A percentile compares a stretch with the other conserved stretches of the same genome.
Conservation (phyloP, 2,888 invertebrate species). For the Macrosiphum euphorbiae region DNA sequence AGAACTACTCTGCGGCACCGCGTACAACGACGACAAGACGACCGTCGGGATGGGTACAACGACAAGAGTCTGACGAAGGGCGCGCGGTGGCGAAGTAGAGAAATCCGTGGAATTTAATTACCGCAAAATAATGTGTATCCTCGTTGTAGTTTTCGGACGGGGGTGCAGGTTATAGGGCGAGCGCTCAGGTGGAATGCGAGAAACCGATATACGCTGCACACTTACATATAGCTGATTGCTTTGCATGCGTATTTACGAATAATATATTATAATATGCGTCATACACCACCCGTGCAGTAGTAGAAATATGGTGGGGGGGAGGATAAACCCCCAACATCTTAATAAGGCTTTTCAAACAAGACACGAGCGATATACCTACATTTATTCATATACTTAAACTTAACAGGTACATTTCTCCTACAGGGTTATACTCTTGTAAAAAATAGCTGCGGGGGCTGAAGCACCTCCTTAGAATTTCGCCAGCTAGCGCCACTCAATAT, state of each 20-base stretch:
- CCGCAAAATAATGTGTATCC: neutral
- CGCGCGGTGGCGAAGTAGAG: neutral
- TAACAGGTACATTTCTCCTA: neutral
- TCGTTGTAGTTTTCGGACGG: neutral
- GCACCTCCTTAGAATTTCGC: neutral
- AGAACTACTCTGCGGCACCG: neutral
- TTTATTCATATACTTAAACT: neutral
- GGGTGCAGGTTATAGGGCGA: neutral
- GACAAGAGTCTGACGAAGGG: neutral
- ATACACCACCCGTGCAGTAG: neutral
- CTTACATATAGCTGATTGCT: neutral
- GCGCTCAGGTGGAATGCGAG: conserved; percentile 12
- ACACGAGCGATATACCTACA: neutral
- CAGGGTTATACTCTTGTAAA: neutral
- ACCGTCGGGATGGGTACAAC: neutral
- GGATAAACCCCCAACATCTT: neutral
- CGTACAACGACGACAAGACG: neutral
- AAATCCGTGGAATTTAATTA: conserved; percentile 57
- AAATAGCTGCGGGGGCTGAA: neutral
- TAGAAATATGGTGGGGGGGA: neutral
- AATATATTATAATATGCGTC: neutral
- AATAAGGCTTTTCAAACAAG: neutral
- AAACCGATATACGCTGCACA: neutral
- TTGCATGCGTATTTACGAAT: neutral
- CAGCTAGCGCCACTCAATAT: neutral